phyloP scores from a whole-genome alignment of 35 echinoderm and acorn worm genomes.

The Lytechinus variegatus region DNA sequence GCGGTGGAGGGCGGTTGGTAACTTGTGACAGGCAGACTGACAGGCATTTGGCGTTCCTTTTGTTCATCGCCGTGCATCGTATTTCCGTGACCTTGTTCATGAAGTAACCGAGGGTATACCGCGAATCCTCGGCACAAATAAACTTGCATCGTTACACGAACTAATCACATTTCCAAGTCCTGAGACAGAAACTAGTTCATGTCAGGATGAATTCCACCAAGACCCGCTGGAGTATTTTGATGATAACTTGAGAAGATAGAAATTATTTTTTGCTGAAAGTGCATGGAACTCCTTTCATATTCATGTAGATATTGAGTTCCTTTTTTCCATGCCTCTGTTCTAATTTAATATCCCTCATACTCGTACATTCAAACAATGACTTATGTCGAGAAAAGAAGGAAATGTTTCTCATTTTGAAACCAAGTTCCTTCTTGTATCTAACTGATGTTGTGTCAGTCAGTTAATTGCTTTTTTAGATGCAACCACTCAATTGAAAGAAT shows the following conservation, averaged over 20 bases:
- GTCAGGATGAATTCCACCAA: constrained; percentile 12
- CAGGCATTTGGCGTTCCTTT: constrained; percentile 19
- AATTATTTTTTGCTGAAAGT: background rate
- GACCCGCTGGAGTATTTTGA: background rate
- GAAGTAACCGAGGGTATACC: background rate
- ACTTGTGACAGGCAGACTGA: background rate
- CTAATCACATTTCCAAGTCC: constrained; percentile 1
- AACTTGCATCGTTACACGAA: background rate
- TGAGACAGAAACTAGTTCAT: constrained; percentile 52
- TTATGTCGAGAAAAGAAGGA: background rate
- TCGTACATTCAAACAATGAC: background rate
- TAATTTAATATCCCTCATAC: background rate
- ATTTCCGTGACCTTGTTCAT: constrained; percentile 11
- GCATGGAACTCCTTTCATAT: constrained; percentile 4
- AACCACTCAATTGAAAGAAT: too few species aligned
- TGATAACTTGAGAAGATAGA: constrained; percentile 45
- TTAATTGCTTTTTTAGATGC: too few species aligned
- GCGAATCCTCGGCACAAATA: constrained; percentile 5
- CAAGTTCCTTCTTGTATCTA: background rate
- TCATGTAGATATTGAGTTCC: background rate
- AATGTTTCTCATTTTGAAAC: background rate
- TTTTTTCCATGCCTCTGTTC: background rate
- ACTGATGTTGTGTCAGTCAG: too few species aligned
- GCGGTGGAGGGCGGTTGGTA: background rate
- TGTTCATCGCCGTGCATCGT: constrained; percentile 21